Evolutionary conservation across 2,113 vertebrate species (phyloP), one percentile per base, ranked within the genome.

Genomic region (Rhinopomastus cyanomelas): DNA sequence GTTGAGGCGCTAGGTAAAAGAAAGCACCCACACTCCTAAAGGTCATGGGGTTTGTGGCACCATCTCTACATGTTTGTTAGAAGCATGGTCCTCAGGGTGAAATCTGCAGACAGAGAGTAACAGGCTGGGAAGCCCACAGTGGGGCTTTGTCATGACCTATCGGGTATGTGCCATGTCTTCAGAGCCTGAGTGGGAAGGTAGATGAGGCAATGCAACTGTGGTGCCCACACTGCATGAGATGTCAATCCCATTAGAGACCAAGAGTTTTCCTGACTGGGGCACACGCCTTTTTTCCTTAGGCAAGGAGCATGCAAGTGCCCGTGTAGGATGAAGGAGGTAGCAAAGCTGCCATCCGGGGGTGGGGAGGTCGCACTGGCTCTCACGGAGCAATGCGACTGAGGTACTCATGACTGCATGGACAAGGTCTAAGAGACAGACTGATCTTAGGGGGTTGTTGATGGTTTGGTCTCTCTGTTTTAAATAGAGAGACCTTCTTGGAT

Each of bases 131-230:
- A 85, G 44, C n/a, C 53, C 2, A 0, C 32, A 34, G 13, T 15
- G 59, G 68, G 61, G 18, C 65, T 78, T 59, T n/a, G 11, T 8
- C n/a, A 52, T 1, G 1, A 7, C 4, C 19, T 17, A 1, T 0
- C 0, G 22, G 4, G 1, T 64, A 9, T 23, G 14, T 23, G 14
- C 16, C 10, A 5, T 0, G 0, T 48, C 67, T 79, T 36, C 75
- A 55, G 71, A 89, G 22, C 42, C 55, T 69, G 36, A 65, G 53
- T 11, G 27, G 62, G 22, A 56, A 73, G 32, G 25, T 56, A 7
- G 23, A 46, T 49, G 67, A 91, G 13, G 62, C 61, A 60, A 2
- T 62, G 42, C 4, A 46, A 2, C 39, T 8, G 8, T 57, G 25
- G 15, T 89, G 15, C 20, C 17, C 13, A 7, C 13, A 21, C 15